Conservation (phyloP, 2,888 invertebrate genomes). For the Rhamphomyia laevipes region DNA sequence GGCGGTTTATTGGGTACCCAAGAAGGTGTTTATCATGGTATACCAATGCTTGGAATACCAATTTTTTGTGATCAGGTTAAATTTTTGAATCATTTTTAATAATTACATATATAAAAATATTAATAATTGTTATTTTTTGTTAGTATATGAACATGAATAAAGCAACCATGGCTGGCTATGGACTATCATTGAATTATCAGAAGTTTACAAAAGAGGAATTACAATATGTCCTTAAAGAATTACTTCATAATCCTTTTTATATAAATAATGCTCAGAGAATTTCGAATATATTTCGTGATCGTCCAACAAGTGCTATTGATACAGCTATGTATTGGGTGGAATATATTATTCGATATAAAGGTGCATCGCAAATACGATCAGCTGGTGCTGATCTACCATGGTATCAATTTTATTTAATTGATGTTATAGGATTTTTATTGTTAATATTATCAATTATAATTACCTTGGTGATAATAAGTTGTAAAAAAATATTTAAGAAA, state of each 20-base stretch:
- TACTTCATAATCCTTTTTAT: conserved; percentile 33
- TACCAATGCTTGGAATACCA: conserved; percentile 39
- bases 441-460: background rate
- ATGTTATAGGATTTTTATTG: conserved; percentile 24
- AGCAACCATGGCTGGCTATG: conserved; percentile 31
- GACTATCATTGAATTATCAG: conserved; percentile 29
- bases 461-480: background rate
- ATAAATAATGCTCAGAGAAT: conserved; percentile 26
- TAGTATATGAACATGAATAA: conserved; percentile 33
- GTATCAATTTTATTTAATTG: conserved; percentile 36
- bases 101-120: background rate
- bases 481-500: background rate
- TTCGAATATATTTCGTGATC: conserved; percentile 34
- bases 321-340: conserved; percentile 39
- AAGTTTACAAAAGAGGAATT: conserved; percentile 27
- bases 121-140: conserved; percentile 7
- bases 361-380: conserved; percentile 33
- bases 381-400: conserved; percentile 31
- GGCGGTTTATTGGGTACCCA: conserved; percentile 38
- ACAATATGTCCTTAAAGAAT: conserved; percentile 25
- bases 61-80: conserved; percentile 38
- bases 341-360: conserved; percentile 36
- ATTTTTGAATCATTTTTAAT: no score
- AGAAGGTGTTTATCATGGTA: conserved; percentile 35
- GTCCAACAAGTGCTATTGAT: conserved; percentile 29